Percentiles rank a stretch among this genome's conserved stretches.
phyloP scores from a whole-genome alignment of 2,888 invertebrate genomes.

The Eumerus sabulonum region DNA sequence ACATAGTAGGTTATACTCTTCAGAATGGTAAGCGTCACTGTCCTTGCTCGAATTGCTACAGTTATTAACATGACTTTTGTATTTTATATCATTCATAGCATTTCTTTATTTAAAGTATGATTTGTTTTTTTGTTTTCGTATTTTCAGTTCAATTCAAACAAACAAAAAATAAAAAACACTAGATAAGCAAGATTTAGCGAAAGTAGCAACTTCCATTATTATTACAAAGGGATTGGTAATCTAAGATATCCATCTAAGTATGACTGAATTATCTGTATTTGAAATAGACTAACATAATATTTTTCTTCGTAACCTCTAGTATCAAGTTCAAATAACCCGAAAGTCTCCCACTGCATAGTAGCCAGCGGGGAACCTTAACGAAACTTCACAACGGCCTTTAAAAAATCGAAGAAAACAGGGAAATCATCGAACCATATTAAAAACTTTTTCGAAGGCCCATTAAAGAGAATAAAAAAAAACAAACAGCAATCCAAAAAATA shows the following conservation, averaged over 20 bases:
- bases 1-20: too few relatives aligned
- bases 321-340: constrained; percentile 12
- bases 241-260: too few relatives aligned
- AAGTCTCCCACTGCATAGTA: constrained; percentile 3
- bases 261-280: too few relatives aligned
- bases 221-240: constrained; percentile 28
- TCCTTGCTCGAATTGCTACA: too few relatives aligned
- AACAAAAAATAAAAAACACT: constrained; percentile 22
- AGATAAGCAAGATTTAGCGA: too few relatives aligned
- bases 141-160: constrained; percentile 54
- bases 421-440: background rate
- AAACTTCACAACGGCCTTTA: too few relatives aligned
- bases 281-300: background rate
- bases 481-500: constrained; percentile 20
- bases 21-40: too few relatives aligned
- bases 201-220: constrained; percentile 57
- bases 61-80: too few relatives aligned
- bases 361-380: background rate
- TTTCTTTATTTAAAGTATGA: too few relatives aligned
- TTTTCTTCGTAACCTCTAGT: constrained; percentile 5
- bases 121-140: constrained; percentile 22
- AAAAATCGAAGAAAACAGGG: constrained; percentile 3
- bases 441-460: constrained; percentile 6
- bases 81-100: too few relatives aligned
- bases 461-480: constrained; percentile 37